Conservation (phyloP, 2,113 vertebrate species). For the Parus major region DNA sequence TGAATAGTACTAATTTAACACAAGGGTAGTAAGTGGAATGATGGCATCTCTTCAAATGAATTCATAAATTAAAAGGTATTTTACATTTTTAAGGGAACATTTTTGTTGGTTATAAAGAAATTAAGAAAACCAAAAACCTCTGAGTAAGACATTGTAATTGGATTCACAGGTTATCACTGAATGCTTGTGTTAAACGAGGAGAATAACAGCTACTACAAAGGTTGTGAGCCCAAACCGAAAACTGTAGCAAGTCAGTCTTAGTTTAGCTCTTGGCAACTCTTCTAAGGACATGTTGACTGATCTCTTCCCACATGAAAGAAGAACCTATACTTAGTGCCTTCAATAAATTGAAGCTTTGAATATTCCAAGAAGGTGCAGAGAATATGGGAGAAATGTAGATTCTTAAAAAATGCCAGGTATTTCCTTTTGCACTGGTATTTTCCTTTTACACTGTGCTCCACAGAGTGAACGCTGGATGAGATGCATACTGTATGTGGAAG, state of each 20-base stretch:
- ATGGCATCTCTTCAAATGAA: constrained; percentile 47
- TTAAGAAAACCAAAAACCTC: not conserved
- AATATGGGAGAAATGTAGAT: not conserved
- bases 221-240: not conserved
- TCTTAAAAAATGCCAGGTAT: not conserved
- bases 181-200: not conserved
- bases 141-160: not conserved
- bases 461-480: not conserved
- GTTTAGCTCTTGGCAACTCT: constrained; percentile 13
- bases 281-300: not conserved
- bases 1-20: constrained; percentile 18
- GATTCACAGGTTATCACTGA: not conserved
- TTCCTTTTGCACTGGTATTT: not conserved
- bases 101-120: constrained; percentile 23
- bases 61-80: constrained; percentile 25
- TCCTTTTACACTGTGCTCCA: not conserved
- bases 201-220: constrained; percentile 8
- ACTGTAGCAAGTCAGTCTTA: not conserved
- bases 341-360: not conserved
- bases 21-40: not conserved
- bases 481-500: not conserved
- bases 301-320: constrained; percentile 41
- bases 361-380: not conserved
- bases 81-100: constrained; percentile 7
- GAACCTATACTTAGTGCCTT: not conserved